phyloP scores from a whole-genome alignment of 2,888 invertebrate genomes.

The Pollenia labialis region DNA sequence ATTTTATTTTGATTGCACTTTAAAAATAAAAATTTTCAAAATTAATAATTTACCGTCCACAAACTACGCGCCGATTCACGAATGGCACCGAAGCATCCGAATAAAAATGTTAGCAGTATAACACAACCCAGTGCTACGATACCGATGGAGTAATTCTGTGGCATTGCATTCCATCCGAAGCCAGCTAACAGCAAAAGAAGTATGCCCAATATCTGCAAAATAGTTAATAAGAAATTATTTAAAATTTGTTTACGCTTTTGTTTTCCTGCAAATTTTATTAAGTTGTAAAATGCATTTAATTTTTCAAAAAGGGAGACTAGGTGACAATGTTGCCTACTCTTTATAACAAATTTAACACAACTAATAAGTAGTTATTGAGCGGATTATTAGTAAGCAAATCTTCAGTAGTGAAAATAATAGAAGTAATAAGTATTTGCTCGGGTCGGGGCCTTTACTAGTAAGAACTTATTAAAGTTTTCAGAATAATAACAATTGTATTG shows the following conservation, averaged over 20 bases:
- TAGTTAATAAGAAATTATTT: neutral
- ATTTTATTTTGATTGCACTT: slow-evolving; percentile 1
- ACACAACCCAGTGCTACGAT: slow-evolving; percentile 78
- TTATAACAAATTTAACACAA: too few relatives aligned
- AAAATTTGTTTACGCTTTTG: neutral
- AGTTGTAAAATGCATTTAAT: too few relatives aligned
- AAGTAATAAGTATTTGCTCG: too few relatives aligned
- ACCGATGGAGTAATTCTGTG: slow-evolving; percentile 78
- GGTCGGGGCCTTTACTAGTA: too few relatives aligned
- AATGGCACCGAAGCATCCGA: slow-evolving; percentile 80
- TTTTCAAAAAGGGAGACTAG: too few relatives aligned
- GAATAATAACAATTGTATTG: too few relatives aligned
- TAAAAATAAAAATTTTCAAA: neutral
- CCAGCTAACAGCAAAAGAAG: slow-evolving; percentile 78
- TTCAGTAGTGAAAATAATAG: too few relatives aligned
- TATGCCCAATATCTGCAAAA: slow-evolving; percentile 78
- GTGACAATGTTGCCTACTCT: too few relatives aligned
- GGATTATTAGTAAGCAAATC: too few relatives aligned
- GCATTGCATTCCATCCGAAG: slow-evolving; percentile 81
- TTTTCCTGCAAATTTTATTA: too few relatives aligned
- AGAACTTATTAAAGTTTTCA: too few relatives aligned
- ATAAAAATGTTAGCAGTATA: slow-evolving; percentile 79
- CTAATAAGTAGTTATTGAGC: too few relatives aligned
- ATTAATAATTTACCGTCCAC: slow-evolving; percentile 77
- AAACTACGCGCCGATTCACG: slow-evolving; percentile 80